Evolutionary conservation across 2,888 invertebrate genomes (phyloP).

Genomic region (Tromatobia lineatoria): DNA sequence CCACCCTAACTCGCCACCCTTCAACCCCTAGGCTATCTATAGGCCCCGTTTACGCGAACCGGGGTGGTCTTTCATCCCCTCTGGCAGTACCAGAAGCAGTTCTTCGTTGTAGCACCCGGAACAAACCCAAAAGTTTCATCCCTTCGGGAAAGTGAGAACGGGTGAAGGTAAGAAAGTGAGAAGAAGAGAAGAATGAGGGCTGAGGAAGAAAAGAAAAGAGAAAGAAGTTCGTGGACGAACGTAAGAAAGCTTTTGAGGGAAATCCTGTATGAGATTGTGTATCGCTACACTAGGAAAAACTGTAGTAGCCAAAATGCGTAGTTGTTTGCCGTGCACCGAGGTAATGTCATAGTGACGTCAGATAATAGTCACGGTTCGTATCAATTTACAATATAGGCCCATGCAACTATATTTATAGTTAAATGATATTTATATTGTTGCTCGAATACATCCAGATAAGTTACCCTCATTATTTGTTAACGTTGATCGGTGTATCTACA

Average conservation of each 20-base stretch:
- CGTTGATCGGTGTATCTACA: too few species aligned
- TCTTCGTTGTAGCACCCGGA: constrained; percentile 51
- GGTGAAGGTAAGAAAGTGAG: constrained; percentile 43
- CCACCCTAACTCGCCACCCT: constrained; percentile 35
- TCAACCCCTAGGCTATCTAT: constrained; percentile 28
- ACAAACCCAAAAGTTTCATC: constrained; percentile 66
- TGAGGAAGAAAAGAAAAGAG: constrained; percentile 42
- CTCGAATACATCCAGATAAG: too few species aligned
- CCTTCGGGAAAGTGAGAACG: constrained; percentile 56
- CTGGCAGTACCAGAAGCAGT: constrained; percentile 48
- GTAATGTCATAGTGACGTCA: neutral
- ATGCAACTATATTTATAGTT: too few species aligned
- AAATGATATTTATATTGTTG: too few species aligned
- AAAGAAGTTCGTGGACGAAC: constrained; percentile 40
- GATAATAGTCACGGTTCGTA: too few species aligned
- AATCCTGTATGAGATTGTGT: constrained; percentile 70
- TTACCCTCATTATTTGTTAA: too few species aligned
- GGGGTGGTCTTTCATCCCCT: constrained; percentile 49
- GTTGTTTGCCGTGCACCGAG: constrained; percentile 26
- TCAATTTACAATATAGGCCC: too few species aligned
- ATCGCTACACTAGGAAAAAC: constrained; percentile 43
- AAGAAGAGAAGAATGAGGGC: neutral
- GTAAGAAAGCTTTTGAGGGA: constrained; percentile 71
- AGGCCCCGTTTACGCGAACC: constrained; percentile 25
- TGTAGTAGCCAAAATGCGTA: constrained; percentile 50